Conservation (phyloP, 2,113 vertebrate genomes). For the Callithrix jacchus region DNA sequence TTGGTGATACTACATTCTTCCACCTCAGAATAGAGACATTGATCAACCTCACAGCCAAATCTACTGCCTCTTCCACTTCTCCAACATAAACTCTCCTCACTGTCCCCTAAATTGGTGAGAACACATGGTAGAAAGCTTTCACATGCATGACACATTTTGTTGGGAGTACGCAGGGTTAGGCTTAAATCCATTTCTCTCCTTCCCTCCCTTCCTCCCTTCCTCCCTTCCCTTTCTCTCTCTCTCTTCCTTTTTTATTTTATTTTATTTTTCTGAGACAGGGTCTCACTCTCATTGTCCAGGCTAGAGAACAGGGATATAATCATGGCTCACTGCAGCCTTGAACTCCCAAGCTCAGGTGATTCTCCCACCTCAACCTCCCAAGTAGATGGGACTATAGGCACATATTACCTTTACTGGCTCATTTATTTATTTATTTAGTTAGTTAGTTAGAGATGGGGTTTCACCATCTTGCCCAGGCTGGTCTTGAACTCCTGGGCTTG, state of each 20-base stretch:
- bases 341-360: not conserved
- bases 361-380: not conserved
- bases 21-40: not conserved
- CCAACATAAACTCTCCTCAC: not conserved
- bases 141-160: not conserved
- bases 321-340: not conserved
- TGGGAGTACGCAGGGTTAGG: not conserved
- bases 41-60: not conserved
- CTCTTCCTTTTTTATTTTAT: not conserved
- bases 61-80: not conserved
- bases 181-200: not conserved
- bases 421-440: too few species aligned
- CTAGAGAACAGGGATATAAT: not conserved
- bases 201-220: too few species aligned
- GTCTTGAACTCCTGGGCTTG: too few species aligned
- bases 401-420: not conserved
- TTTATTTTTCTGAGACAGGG: not conserved
- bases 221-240: too few species aligned
- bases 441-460: too few species aligned
- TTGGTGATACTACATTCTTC: not conserved
- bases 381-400: not conserved
- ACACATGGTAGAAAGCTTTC: not conserved
- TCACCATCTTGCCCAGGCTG: too few species aligned
- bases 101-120: not conserved
- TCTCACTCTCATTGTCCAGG: not conserved